These are phyloP conservation scores for Drosophila nr. fundita DNA, from an alignment of 2,888 invertebrate species.

Conservation along the genomic window DNA sequence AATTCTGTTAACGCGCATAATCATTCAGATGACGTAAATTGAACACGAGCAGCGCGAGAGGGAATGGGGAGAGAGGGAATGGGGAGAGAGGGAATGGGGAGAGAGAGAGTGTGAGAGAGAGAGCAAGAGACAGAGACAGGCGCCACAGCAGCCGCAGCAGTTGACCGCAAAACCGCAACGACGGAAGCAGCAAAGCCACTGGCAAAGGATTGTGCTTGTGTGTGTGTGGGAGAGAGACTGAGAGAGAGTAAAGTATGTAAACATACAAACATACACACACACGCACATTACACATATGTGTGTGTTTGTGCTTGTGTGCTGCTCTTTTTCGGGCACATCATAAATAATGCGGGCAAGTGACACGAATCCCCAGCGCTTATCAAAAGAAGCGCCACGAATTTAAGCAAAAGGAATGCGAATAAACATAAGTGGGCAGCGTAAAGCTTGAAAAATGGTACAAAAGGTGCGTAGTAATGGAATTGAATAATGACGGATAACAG, in stretches of 20 bases:
- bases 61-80: not conserved
- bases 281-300: not conserved
- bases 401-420: conserved; percentile 43
- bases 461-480: conserved; percentile 47
- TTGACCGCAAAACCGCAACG: conserved; percentile 62
- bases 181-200: conserved; percentile 39
- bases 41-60: not conserved
- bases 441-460: conserved; percentile 10
- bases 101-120: not conserved
- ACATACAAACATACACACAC: not conserved
- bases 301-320: conserved; percentile 19
- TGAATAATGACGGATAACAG: conserved; percentile 29
- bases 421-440: conserved; percentile 15
- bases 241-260: not conserved
- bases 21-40: conserved; percentile 52
- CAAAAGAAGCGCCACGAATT: conserved; percentile 44
- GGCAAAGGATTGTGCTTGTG: conserved; percentile 62
- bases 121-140: conserved; percentile 29
- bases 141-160: conserved; percentile 53
- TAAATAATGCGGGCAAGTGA: conserved; percentile 69
- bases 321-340: conserved; percentile 51
- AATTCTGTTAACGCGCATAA: conserved; percentile 57
- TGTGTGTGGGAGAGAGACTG: conserved; percentile 1
- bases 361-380: conserved; percentile 52
- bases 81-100: not conserved